phyloP scores from a whole-genome alignment of 2,113 vertebrate genomes.

The Charina bottae region DNA sequence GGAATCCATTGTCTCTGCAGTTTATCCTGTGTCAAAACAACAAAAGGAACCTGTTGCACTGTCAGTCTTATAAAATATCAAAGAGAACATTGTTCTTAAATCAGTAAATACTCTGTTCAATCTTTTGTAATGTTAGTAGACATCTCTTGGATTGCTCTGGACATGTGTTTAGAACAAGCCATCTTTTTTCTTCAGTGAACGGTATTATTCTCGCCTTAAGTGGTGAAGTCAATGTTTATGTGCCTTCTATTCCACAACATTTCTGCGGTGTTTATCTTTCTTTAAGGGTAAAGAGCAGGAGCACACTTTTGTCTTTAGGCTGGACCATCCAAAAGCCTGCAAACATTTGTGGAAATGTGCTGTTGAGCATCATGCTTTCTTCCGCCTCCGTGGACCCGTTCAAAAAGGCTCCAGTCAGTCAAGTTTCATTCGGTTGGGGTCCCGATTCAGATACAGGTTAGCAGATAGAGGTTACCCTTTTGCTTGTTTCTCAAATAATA shows the following conservation, averaged over 20 bases:
- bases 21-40: not conserved
- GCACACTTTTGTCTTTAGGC: slow-evolving; percentile 95
- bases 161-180: not conserved
- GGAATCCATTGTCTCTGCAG: not conserved
- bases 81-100: not conserved
- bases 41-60: not conserved
- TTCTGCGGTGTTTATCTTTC: slow-evolving; percentile 9
- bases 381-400: slow-evolving; percentile 91
- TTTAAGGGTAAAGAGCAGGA: slow-evolving; percentile 97
- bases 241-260: not conserved
- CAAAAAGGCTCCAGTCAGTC: slow-evolving; percentile 86
- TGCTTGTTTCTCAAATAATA: not conserved
- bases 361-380: slow-evolving; percentile 97
- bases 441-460: slow-evolving; percentile 96
- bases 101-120: not conserved
- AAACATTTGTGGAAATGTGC: slow-evolving; percentile 99
- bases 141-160: not conserved
- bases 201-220: not conserved
- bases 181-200: not conserved
- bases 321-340: slow-evolving; percentile 98
- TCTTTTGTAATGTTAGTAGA: not conserved
- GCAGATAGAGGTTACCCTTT: fast-evolving
- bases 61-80: not conserved
- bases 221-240: not conserved
- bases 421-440: slow-evolving; percentile 94